Base-by-base conservation (phyloP, 2,888 invertebrate species). In the Epinotia brunnichana region DNA sequence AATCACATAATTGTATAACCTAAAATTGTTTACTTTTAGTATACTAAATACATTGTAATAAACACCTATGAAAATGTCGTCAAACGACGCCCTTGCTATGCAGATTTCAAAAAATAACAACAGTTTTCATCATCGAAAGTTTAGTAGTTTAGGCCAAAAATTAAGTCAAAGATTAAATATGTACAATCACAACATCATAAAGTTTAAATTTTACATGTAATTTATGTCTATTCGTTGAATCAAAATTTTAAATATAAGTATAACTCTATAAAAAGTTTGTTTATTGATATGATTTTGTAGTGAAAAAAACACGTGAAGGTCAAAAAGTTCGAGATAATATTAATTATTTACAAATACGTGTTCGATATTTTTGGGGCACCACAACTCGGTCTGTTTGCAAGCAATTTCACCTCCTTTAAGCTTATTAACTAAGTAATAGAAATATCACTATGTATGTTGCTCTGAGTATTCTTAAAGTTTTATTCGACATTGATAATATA, bases 1-100 rank as follows among this genome's bases (percentile, higher is more conserved):
- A 80, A 82, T 85, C 81, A 82, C 81, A 79, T 82, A 82, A 77
- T 82, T 79, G 77, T 81, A 78, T 79, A 81, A 77, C 80, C 78
- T 81, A 80, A 81, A 79, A 78, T 70, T 76, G 76, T 80, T 80
- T 81, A 81, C 78, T 81, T 77, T 79, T 74, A 76, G 71, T 72
- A 67, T 78, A 77, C 75, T 74, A 80, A 82, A 81, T 48, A 62
- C 48, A 51, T 82, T n/a, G 76, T 83, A 80, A 77, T 79, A 77
- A 78, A 81, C 75, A 76, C 75, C 77, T 80, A 77, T 76, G 74
- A 71, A 69, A 66, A 62, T 68, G 61, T 67, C 72, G 72, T 72
- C 72, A 68, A 72, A 72, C 61, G 72, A 72, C 72, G 72, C 56
- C 35, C 21, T 68, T 62, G 67, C 61, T 56, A 61, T 72, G 67